phyloP scores from a whole-genome alignment of 92 coral and sea anemone species.

The Micromussa lordhowensis region DNA sequence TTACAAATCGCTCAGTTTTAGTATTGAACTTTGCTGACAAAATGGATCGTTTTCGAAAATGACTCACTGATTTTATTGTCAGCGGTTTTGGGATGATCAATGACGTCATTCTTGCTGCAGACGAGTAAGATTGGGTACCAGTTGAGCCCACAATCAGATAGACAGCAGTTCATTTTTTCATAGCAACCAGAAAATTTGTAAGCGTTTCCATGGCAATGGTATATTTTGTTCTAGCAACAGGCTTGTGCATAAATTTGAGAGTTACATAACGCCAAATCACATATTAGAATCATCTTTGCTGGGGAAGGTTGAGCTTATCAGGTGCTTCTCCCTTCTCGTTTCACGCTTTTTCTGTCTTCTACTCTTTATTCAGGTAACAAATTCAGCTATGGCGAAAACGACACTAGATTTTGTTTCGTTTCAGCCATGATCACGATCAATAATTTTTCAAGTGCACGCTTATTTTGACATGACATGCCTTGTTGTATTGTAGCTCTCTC shows the following conservation, averaged over 20 bases:
- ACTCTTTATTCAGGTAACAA: slow-evolving; percentile 7
- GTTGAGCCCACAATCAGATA: slow-evolving; percentile 19
- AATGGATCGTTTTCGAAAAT: background rate
- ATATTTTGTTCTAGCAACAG: slow-evolving; percentile 45
- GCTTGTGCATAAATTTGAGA: slow-evolving; percentile 27
- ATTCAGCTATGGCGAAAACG: background rate
- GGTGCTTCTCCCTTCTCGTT: background rate
- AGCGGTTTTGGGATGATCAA: slow-evolving; percentile 20
- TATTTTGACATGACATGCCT: slow-evolving; percentile 11
- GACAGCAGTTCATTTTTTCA: background rate
- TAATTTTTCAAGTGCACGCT: background rate
- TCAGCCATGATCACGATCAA: background rate
- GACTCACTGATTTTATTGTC: slow-evolving; percentile 5
- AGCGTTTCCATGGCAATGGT: slow-evolving; percentile 78
- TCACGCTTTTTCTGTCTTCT: background rate
- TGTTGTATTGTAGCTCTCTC: slow-evolving; percentile 14
- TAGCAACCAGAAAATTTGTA: slow-evolving; percentile 57
- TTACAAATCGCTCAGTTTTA: background rate
- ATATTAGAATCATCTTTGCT: background rate
- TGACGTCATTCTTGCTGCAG: slow-evolving; percentile 1
- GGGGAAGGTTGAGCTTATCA: background rate
- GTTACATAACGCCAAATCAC: slow-evolving; percentile 13
- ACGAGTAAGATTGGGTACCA: background rate
- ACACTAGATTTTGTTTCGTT: background rate
- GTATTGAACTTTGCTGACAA: background rate